Percentiles rank a stretch among this genome's conserved stretches.
Conservation (phyloP, 2,888 invertebrate genomes). For the Allygus modestus region DNA sequence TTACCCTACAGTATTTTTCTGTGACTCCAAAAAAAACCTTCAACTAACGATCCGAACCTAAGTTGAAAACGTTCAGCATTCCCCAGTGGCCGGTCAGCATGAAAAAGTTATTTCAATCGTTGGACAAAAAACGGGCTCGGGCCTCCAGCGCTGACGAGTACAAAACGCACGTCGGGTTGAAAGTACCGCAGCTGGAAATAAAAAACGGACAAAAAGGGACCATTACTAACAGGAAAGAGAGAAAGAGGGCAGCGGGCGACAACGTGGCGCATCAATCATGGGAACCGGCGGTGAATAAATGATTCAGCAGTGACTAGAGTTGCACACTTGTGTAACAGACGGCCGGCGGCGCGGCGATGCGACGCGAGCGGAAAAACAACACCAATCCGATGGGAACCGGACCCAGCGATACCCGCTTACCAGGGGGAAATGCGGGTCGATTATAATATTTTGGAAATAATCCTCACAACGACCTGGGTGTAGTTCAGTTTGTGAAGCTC, state of each 20-base stretch:
- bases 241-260: background rate
- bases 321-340: background rate
- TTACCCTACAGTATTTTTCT: no score
- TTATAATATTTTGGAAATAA: no score
- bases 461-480: no score
- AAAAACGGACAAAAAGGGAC: slow-evolving; percentile 42
- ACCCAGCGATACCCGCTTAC: no score
- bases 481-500: no score
- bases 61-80: no score
- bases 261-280: slow-evolving; percentile 51
- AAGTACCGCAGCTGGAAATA: slow-evolving; percentile 27
- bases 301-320: slow-evolving; percentile 41
- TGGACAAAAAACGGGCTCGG: background rate
- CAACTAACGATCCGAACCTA: no score
- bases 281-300: slow-evolving; percentile 53
- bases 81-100: no score
- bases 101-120: slow-evolving; percentile 14
- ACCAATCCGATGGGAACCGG: no score
- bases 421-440: no score
- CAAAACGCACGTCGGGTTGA: slow-evolving; percentile 28
- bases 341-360: background rate
- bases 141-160: background rate
- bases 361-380: background rate
- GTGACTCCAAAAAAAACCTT: no score
- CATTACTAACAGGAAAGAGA: slow-evolving; percentile 54